Evolutionary conservation across 1,140 invertebrate species (phyloP).

Genomic region (Bombus soroeensis): DNA sequence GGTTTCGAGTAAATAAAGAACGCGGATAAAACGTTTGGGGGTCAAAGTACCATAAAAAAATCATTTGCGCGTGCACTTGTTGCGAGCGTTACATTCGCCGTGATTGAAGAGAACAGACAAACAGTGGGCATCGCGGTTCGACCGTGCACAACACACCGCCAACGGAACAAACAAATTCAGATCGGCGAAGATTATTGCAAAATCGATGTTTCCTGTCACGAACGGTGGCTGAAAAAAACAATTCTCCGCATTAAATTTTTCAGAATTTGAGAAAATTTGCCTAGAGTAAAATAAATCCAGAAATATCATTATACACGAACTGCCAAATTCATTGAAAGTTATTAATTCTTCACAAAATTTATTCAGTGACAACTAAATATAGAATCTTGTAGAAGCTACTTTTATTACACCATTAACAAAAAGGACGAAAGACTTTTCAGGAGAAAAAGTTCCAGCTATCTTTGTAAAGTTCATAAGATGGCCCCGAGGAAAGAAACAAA

Average conservation of each 20-base stretch:
- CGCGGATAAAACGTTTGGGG: conserved; percentile 44
- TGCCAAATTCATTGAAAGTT: no score
- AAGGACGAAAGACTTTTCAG: no score
- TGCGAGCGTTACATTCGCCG: conserved; percentile 28
- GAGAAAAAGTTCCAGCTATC: no score
- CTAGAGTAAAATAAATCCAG: no score
- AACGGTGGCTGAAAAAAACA: background rate
- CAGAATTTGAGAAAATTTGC: background rate
- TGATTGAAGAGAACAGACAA: conserved; percentile 23
- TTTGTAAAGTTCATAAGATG: no score
- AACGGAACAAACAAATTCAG: conserved; percentile 11
- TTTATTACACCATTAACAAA: no score
- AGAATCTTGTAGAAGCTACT: no score
- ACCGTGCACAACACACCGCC: background rate
- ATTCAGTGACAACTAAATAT: no score
- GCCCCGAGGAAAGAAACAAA: no score
- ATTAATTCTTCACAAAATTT: no score
- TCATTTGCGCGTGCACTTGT: conserved; percentile 44
- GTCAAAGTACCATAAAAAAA: conserved; percentile 48
- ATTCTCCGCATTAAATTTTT: background rate
- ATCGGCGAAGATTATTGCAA: conserved; percentile 30
- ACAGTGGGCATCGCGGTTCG: conserved; percentile 9
- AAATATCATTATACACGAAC: no score
- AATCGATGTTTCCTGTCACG: conserved; percentile 7
- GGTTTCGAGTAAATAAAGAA: conserved; percentile 44